Evolutionary conservation across 2,888 invertebrate species (phyloP), one percentile per base, ranked within the genome.

Genomic region (Isoperla grammatica): DNA sequence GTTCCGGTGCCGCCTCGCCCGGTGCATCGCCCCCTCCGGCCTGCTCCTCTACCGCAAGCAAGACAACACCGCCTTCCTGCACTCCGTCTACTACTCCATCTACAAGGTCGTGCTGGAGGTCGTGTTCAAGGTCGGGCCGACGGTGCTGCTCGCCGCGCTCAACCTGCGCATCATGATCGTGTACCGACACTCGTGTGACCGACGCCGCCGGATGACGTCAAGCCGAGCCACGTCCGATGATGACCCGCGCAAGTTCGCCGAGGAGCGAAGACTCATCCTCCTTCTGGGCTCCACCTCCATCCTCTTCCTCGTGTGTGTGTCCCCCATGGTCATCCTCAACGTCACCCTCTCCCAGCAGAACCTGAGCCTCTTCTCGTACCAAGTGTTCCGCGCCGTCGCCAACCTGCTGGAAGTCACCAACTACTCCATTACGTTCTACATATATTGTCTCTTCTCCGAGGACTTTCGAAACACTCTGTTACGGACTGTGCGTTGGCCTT

Each of bases 391-490:
- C 13, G 85, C 86, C 1, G 71, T 85, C 53, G 86, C 87, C 59
- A 88, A 88, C 74, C 76, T 88, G 35, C 75, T 88, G 70, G 88
- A 88, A 75, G 78, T 88, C 50, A 82, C 83, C 65, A 88, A 88
- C 73, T 88, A 88, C 72, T 87, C 88, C 35, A 81, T 87, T 63
- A 88, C 88, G 39, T 88, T 88, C 76, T 86, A 88, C 72, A 85
- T 88, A 62, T 88, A 88, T 74, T 88, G 86, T 71, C 79, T 87
- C 61, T 87, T 88, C 73, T 87, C 87, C 65, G 85, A 87, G 68
- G 87, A 88, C 69, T 88, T 88, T 72, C 81, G 88, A 37, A 83
- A 82, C 68, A 88, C 87, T 0, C 73, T 86, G 63, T 73, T 84
- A 64, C 77, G 81, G 29, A 84, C 85, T n/a, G 72, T 86, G 63